phyloP scores from a whole-genome alignment of 1,140 invertebrate genomes.

The Oscheius sp. region DNA sequence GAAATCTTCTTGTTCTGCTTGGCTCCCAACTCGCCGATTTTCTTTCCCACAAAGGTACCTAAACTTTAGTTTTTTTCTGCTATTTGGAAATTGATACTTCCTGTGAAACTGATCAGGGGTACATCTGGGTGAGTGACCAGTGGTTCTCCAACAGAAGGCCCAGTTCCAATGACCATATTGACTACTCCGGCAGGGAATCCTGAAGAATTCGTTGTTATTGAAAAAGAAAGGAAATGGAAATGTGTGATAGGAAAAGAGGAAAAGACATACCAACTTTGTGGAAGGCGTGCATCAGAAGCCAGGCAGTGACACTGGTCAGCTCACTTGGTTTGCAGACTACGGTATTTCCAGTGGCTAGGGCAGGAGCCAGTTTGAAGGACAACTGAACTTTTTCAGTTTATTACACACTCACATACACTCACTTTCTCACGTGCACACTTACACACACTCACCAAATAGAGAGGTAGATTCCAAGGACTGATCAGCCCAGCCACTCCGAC shows the following conservation, averaged over 20 bases:
- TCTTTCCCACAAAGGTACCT: constrained; percentile 62
- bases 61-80: not conserved
- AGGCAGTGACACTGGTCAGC: constrained; percentile 68
- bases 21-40: constrained; percentile 64
- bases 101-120: constrained; percentile 67
- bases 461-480: constrained; percentile 69
- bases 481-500: constrained; percentile 68
- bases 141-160: constrained; percentile 65
- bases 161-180: constrained; percentile 68
- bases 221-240: constrained; percentile 1
- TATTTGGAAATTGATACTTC: constrained; percentile 54
- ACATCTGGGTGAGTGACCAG: constrained; percentile 66
- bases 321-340: constrained; percentile 70
- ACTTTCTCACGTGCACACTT: too few species aligned
- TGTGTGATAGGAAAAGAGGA: too few species aligned
- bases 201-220: constrained; percentile 43
- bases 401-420: not conserved
- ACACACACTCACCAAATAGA: constrained; percentile 68
- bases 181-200: constrained; percentile 68
- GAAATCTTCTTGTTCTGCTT: constrained; percentile 67
- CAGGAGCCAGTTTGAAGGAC: constrained; percentile 67
- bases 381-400: constrained; percentile 49
- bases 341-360: constrained; percentile 68
- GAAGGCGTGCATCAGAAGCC: constrained; percentile 65
- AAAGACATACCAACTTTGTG: constrained; percentile 64